phyloP scores from a whole-genome alignment of 2,797 vertebrate genomes.

The Acanthornis magna region DNA sequence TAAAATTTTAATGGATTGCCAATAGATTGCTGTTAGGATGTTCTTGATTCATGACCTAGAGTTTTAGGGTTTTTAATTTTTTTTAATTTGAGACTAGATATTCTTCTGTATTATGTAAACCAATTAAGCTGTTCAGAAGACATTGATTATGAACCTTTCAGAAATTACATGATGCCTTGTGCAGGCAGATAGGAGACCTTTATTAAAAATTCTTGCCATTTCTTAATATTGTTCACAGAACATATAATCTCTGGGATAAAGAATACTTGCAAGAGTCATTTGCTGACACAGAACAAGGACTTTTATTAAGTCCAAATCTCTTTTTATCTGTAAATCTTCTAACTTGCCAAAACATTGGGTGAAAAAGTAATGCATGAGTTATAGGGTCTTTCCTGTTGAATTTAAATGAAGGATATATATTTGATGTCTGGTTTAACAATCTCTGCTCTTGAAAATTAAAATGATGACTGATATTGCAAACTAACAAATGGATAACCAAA shows the following conservation, averaged over 20 bases:
- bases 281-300: not conserved
- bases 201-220: not conserved
- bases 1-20: not conserved
- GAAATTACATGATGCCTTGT: not conserved
- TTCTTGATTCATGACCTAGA: not conserved
- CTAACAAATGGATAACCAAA: not conserved
- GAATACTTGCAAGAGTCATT: not conserved
- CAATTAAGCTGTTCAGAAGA: not conserved
- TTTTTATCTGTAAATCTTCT: not conserved
- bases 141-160: not conserved
- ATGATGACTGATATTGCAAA: not conserved
- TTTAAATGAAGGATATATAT: not conserved
- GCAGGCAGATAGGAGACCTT: not conserved
- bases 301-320: not conserved
- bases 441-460: not conserved
- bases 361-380: not conserved
- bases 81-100: not conserved
- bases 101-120: not conserved
- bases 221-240: not conserved
- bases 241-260: not conserved
- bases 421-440: not conserved
- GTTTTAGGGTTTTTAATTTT: not conserved
- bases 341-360: not conserved
- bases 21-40: not conserved
- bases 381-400: not conserved